Base-by-base conservation (phyloP, 2,113 vertebrate species). In the Cranoglanis bouderius region DNA sequence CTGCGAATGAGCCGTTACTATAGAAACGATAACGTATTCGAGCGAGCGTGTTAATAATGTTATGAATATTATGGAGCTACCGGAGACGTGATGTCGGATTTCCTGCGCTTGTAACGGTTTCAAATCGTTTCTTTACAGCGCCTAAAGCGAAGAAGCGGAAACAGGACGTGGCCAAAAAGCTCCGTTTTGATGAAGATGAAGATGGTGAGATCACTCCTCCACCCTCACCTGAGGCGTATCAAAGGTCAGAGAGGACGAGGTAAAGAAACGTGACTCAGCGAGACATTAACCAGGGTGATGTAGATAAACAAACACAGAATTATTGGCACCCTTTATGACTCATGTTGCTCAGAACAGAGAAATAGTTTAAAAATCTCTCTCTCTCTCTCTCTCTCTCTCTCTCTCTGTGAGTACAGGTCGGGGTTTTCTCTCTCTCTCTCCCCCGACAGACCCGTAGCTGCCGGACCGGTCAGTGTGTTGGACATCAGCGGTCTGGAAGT, bases 91-190 rank as follows among this genome's bases (percentile, higher is more conserved):
- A 14, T 14, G n/a, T 4, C 13, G 29, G 63, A 65, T 14, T 59
- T 1, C 24, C 24, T 26, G 6, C 8, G 1, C 24, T 32, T 16
- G 16, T 35, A 19, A 5, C 1, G 13, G 67, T 35, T 38, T 38
- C 19, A 38, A 35, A 72, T 0, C 6, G 0, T 18, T 57, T 81
- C n/a, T 75, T 82, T 32, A 0, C 86, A 99, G 97, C 96, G 55
- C 97, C 97, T 0, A 96, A 93, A 72, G 82, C 94, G 0, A 99
- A 98, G 90, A 95, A 97, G 0, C 95, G 92, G n/a, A 96, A 95
- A 85, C 92, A 97, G 53, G 97, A 98, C 1, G 97, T 96, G 0
- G 95, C 91, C 0, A 99, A 98, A 94, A 96, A 94, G 78, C 94
- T 99, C 51, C 83, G 90, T 80, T 99, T 99, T 13, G 92, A 32